Base-by-base conservation (phyloP, 2,113 vertebrate genomes). In the Trichechus manatus region DNA sequence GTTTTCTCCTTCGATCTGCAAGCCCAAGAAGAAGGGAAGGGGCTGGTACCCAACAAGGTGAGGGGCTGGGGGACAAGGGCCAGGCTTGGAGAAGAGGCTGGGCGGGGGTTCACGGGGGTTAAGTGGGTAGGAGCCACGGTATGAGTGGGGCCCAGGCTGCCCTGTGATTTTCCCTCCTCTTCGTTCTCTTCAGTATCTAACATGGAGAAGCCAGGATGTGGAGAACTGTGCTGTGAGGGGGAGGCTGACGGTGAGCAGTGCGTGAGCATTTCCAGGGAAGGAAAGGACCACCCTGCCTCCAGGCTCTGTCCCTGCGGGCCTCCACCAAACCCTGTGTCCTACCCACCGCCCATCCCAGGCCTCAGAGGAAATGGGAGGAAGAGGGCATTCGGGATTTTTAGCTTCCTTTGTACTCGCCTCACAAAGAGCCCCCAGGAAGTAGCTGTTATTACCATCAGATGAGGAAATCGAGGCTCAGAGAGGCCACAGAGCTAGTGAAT, bases 1-100 rank as follows among this genome's bases (percentile, higher is more conserved):
- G 99, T 99, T 97, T 99, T 99, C 77, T 99, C 99, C 97, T 98
- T 99, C 87, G 99, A 99, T 95, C 99, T 99, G 29, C 98, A 98
- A 63, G 85, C 97, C 95, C 98, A 98, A 50, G 91, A 97, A 96
- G 99, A 99, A 36, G 91, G 97, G 59, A 98, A 99, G 97, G 98
- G 97, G 91, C 99, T 99, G 94, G 97, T 99, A 96, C 99, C 99
- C 5, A 98, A 98, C 96, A 99, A 99, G 99, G 99, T 99, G 98
- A 98, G 98, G 83, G 86, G 17, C 64, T 87, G 15, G 68, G 19
- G 72, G 81, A 87, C 68, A 86, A 70, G 81, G 94, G 10, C 7
- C 6, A 59, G 92, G 36, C 75, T 1, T 3, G 29, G 91, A 44
- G 50, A 47, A 3, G 70, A 81, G 72, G 74, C 44, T 9, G 53